phyloP scores from a whole-genome alignment of 2,113 vertebrate species.

The Trochalopteron elliotii region DNA sequence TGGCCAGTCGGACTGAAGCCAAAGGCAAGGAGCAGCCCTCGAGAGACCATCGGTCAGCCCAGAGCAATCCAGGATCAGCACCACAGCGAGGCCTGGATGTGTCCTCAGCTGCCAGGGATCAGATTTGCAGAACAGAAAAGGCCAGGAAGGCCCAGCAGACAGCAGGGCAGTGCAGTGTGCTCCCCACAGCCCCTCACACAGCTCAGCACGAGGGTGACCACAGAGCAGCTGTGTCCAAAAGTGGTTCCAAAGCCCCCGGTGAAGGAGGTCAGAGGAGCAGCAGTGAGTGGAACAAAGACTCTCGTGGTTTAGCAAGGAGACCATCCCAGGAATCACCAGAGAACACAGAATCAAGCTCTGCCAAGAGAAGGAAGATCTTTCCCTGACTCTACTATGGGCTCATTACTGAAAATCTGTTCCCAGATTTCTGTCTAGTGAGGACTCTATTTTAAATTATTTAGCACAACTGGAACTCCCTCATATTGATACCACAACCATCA shows the following conservation, averaged over 20 bases:
- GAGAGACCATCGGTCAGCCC: not conserved
- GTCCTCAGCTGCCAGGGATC: not conserved
- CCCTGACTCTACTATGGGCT: not conserved
- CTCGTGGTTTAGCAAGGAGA: not conserved
- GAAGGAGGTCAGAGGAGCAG: not conserved
- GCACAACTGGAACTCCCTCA: not conserved
- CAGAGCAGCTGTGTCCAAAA: not conserved
- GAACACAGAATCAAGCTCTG: not conserved
- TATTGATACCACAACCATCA: not conserved
- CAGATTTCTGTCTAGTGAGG: not conserved
- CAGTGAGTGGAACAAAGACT: not conserved
- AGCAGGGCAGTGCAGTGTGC: not conserved
- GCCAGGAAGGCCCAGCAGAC: not conserved
- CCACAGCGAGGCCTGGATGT: not conserved
- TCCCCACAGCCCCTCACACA: not conserved
- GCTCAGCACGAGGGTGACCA: not conserved
- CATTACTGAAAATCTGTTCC: not conserved
- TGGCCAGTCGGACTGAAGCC: constrained; percentile 40
- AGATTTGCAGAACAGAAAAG: not conserved
- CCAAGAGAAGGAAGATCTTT: constrained; percentile 61
- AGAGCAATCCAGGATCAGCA: not conserved
- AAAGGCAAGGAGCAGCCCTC: not conserved
- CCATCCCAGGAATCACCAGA: not conserved
- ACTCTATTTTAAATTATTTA: constrained; percentile 28
- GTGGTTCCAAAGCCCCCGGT: not conserved